Conservation (phyloP, 2,888 invertebrate genomes). For the Cinara cedri region DNA sequence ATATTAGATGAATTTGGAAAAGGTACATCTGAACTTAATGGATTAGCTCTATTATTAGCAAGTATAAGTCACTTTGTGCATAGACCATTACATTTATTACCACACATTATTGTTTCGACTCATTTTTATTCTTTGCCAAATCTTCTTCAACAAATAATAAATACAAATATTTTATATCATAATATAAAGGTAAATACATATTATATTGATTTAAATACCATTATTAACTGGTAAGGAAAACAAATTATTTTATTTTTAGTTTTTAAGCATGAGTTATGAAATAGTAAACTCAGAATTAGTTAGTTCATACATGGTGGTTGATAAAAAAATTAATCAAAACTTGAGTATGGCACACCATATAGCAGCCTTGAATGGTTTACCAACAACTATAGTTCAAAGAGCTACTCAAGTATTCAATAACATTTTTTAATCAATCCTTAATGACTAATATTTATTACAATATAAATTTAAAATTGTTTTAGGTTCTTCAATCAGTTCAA, state of each 20-base stretch:
- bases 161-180: conserved; percentile 62
- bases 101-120: conserved; percentile 78
- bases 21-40: conserved; percentile 80
- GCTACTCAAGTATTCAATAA: conserved; percentile 64
- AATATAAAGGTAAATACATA: conserved; percentile 34
- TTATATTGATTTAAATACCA: conserved; percentile 1
- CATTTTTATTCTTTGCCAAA: conserved; percentile 75
- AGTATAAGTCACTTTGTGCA: conserved; percentile 73
- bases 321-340: conserved; percentile 68
- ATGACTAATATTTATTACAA: background rate
- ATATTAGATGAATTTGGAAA: conserved; percentile 90
- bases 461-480: background rate
- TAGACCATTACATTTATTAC: conserved; percentile 65
- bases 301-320: conserved; percentile 71
- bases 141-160: conserved; percentile 67
- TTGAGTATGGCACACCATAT: conserved; percentile 73
- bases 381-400: conserved; percentile 65
- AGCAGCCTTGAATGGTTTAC: conserved; percentile 70
- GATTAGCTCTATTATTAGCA: conserved; percentile 74
- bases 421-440: background rate
- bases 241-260: conserved; percentile 25
- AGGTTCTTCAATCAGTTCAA: conserved; percentile 34
- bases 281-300: conserved; percentile 68
- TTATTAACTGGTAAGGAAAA: background rate
- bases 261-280: conserved; percentile 54